These are phyloP conservation scores for Neoarius graeffei DNA, from an alignment of 2,113 vertebrate species.

Conservation along the genomic window DNA sequence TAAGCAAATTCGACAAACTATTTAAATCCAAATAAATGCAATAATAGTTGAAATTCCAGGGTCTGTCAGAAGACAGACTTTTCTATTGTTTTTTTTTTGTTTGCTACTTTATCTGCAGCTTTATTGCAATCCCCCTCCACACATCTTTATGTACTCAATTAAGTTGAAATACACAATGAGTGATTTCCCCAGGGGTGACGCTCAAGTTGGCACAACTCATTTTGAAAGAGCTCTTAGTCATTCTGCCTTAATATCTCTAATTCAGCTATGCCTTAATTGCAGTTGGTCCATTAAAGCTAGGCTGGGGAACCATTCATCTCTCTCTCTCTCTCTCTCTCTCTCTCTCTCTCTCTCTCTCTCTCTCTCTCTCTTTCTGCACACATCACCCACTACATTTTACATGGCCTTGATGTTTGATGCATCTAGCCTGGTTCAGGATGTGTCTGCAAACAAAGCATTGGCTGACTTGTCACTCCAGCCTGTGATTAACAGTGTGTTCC, in stretches of 20 bases:
- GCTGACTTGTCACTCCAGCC: conserved; percentile 8
- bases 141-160: conserved; percentile 54
- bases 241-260: conserved; percentile 53
- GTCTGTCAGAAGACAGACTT: conserved; percentile 10
- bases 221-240: conserved; percentile 49
- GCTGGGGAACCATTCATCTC: conserved; percentile 46
- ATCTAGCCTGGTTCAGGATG: background rate
- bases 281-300: conserved; percentile 49
- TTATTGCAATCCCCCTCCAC: conserved; percentile 29
- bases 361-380: background rate
- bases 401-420: background rate
- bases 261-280: conserved; percentile 54
- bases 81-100: conserved; percentile 13
- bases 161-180: conserved; percentile 47
- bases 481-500: conserved; percentile 29
- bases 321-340: background rate
- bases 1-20: background rate
- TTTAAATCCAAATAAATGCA: background rate
- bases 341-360: background rate
- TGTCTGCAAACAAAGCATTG: conserved; percentile 31
- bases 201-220: conserved; percentile 51
- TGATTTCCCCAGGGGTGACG: conserved; percentile 47
- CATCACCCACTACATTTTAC: background rate
- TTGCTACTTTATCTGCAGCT: conserved; percentile 32
- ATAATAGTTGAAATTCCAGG: background rate